phyloP scores from a whole-genome alignment of 2,888 invertebrate genomes.

The Mystacides longicornis region DNA sequence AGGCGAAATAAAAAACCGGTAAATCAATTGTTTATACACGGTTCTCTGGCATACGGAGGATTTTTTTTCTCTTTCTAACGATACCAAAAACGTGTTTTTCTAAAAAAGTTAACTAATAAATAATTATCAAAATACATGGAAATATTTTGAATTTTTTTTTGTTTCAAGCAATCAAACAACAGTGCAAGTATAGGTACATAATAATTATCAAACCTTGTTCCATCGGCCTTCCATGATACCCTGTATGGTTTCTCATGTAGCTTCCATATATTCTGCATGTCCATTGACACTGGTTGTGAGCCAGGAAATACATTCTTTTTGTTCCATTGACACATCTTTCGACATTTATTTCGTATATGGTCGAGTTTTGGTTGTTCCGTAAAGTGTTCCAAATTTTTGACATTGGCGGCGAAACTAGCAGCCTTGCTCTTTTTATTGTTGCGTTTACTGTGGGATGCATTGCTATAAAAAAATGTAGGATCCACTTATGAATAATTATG shows the following conservation, averaged over 20 bases:
- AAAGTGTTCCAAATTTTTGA: constrained; percentile 69
- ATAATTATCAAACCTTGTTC: constrained; percentile 82
- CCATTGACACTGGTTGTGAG: constrained; percentile 96
- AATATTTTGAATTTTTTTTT: too few relatives aligned
- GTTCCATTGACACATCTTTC: constrained; percentile 73
- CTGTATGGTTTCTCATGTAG: constrained; percentile 78
- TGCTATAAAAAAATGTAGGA: constrained; percentile 5
- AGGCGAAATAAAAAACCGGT: too few relatives aligned
- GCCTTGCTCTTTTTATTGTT: constrained; percentile 53
- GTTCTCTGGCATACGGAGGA: too few relatives aligned
- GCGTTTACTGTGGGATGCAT: constrained; percentile 38
- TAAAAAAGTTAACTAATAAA: too few relatives aligned
- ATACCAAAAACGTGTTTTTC: too few relatives aligned
- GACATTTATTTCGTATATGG: constrained; percentile 66
- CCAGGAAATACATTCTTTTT: constrained; percentile 82
- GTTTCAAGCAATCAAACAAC: too few relatives aligned
- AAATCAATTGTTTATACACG: too few relatives aligned
- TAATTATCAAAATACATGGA: too few relatives aligned
- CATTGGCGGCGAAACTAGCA: constrained; percentile 79
- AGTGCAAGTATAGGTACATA: too few relatives aligned
- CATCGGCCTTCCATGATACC: constrained; percentile 99
- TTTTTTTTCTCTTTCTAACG: too few relatives aligned
- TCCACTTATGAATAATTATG: too few relatives aligned
- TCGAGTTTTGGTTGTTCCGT: constrained; percentile 51
- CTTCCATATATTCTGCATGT: constrained; percentile 65